Percentiles rank a stretch among this genome's conserved stretches.
phyloP scores from a whole-genome alignment of 2,797 vertebrate species.

The Pseudomugil tenellus region DNA sequence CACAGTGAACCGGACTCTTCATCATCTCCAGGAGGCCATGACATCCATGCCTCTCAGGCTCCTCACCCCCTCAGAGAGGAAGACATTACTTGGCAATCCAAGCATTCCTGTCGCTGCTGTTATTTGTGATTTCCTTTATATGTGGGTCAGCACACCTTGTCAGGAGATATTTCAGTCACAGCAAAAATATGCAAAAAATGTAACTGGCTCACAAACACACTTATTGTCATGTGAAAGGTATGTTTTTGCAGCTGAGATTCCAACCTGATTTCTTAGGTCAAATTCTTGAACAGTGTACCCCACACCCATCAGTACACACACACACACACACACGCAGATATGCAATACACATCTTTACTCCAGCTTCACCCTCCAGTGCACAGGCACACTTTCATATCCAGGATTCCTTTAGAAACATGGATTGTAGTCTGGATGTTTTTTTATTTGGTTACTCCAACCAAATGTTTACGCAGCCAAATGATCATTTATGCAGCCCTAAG shows the following conservation, averaged over 20 bases:
- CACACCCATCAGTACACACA: slow-evolving; percentile 35
- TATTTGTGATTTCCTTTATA: slow-evolving; percentile 50
- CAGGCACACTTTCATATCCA: slow-evolving; percentile 67
- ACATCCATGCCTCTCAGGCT: slow-evolving; percentile 10
- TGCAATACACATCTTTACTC: slow-evolving; percentile 37
- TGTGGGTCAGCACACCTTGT: slow-evolving; percentile 61
- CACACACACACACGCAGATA: slow-evolving; percentile 26
- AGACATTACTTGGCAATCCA: slow-evolving; percentile 2
- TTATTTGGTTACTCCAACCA: slow-evolving; percentile 27
- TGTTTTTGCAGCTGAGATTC: slow-evolving; percentile 84
- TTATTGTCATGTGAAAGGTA: slow-evolving; percentile 78
- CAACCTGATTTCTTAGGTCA: slow-evolving; percentile 77
- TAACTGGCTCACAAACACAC: slow-evolving; percentile 65
- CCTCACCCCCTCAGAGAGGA: slow-evolving; percentile 19
- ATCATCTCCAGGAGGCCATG: slow-evolving; percentile 45
- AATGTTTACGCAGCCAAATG: slow-evolving; percentile 30
- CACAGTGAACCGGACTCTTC: slow-evolving; percentile 14
- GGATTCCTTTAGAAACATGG: slow-evolving; percentile 47
- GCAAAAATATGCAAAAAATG: slow-evolving; percentile 72
- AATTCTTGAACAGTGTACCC: slow-evolving; percentile 71
- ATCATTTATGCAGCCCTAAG: slow-evolving; percentile 39
- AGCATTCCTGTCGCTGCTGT: slow-evolving; percentile 23
- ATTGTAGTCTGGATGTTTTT: slow-evolving; percentile 53
- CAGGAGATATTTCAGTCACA: slow-evolving; percentile 69
- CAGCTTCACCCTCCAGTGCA: slow-evolving; percentile 42